Percentiles rank a stretch among this genome's conserved stretches.
phyloP scores from a whole-genome alignment of 2,888 invertebrate genomes.

The Cataglyphis livida region DNA sequence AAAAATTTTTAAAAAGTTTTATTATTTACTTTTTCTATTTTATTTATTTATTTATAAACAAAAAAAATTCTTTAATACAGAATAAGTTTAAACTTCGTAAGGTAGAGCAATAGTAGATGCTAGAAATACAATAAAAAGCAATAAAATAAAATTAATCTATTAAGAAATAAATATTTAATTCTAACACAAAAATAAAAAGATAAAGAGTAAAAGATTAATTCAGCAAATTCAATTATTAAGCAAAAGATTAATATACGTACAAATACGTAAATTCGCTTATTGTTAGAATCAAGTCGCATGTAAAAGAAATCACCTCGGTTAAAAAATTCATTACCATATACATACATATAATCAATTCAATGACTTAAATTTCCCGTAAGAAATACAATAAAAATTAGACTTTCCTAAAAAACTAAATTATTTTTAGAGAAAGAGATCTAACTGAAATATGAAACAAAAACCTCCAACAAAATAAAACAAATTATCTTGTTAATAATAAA shows the following conservation, averaged over 20 bases:
- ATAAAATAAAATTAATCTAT: neutral
- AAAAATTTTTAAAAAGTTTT: neutral
- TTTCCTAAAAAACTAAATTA: neutral
- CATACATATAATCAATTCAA: neutral
- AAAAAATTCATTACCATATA: neutral
- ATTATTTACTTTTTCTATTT: neutral
- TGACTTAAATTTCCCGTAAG: neutral
- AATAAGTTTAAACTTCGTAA: neutral
- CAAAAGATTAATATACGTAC: neutral
- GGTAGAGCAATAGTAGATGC: neutral
- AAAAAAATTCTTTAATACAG: neutral
- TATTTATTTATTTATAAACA: neutral
- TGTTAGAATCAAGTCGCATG: neutral
- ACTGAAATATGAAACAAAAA: neutral
- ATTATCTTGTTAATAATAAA: neutral
- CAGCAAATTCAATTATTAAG: neutral
- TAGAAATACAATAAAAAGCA: neutral
- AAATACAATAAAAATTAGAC: neutral
- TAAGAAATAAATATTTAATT: neutral
- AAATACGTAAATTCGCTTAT: neutral
- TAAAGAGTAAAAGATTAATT: neutral
- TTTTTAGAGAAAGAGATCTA: neutral
- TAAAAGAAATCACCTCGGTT: neutral
- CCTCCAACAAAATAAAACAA: neutral
- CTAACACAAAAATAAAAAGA: neutral